Evolutionary conservation across 2,888 invertebrate species (phyloP), one percentile per base, ranked within the genome.

Genomic region (Trichopria drosophilae): DNA sequence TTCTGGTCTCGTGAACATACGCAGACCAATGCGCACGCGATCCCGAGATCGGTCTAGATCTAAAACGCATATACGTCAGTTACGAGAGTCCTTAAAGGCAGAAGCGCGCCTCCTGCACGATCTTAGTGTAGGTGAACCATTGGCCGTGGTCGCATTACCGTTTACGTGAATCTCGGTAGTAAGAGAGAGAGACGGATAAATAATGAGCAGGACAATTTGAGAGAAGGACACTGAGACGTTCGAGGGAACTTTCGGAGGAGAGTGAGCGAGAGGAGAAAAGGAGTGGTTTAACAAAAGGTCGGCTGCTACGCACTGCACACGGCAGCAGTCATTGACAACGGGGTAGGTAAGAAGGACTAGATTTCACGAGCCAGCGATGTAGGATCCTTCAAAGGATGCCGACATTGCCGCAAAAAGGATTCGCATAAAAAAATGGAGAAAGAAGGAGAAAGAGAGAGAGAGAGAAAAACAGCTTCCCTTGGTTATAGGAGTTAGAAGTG

Each of bases 311-410:
- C 60, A 16, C 12, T 19, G 18, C 13, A 12, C 46, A 58, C 57
- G 53, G 60, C 65, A 58, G 59, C 67, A 69, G 67, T 69, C 72
- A 72, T 72, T 72, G 71, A 72, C 72, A 69, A 71, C 64, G 63
- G 61, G 59, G 62, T 64, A 65, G 62, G 60, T 61, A 68, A 69
- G 68, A 67, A 72, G 73, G 72, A 72, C 71, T 73, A 73, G 71
- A 72, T 73, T 73, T 73, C 72, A 73, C 71, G 72, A 71, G 68
- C 72, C 71, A 73, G 69, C 69, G 71, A 64, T 68, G 67, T 69
- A 69, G 67, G 69, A 72, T 69, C 68, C 68, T 67, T 73, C 71
- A 73, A 72, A 73, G 73, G 68, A 51, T 60, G 70, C 72, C 73
- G 73, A 68, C 68, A 56, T 51, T 46, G 59, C 65, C 62, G 66